Base-by-base conservation (phyloP, 2,888 invertebrate species). In the Athripsodes cinereus region DNA sequence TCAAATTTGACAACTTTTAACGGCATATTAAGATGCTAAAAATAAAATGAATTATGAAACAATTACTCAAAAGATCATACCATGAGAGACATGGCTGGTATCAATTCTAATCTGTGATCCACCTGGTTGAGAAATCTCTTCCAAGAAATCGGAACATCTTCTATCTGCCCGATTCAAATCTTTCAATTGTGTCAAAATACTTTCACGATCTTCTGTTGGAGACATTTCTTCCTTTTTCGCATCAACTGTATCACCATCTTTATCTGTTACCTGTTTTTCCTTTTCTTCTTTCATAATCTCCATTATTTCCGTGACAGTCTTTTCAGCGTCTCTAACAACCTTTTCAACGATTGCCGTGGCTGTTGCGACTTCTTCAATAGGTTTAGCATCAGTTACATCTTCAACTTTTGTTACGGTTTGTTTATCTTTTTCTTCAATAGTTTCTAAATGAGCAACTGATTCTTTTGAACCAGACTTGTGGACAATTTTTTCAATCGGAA, bases 141-240 rank as follows among this genome's bases (percentile, higher is more conserved):
- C 79, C 51, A 79, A 65, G 56, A 79, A 71, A 66, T 76, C 78
- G 13, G 79, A 79, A 66, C 79, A 79, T 62, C 79, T 72, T 66
- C 64, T 56, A 48, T 63, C 62, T 6, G 51, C 35, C n/a, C 79
- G 70, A 62, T 79, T 78, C 44, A 79, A 66, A 67, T 79, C 78
- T 63, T 70, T 72, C 66, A 78, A 78, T 62, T 79, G 77, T 13
- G 76, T 74, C 13, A 71, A 70, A 64, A 73, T 70, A 60, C 64
- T 63, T 21, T 73, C 74, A 58, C 70, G 70, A 13, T 68, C 66
- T 3, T 64, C 64, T 20, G 52, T 44, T 10, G 22, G 46, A 10
- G 61, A 60, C 53, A 57, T 34, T 20, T 67, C 65, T 21, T 60
- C 56, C 44, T 57, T 61, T 19, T 56, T 53, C 2, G 11, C 10